Percentiles rank a stretch among this genome's conserved stretches.
phyloP scores from a whole-genome alignment of 2,113 vertebrate genomes.

The Otocyon megalotis region DNA sequence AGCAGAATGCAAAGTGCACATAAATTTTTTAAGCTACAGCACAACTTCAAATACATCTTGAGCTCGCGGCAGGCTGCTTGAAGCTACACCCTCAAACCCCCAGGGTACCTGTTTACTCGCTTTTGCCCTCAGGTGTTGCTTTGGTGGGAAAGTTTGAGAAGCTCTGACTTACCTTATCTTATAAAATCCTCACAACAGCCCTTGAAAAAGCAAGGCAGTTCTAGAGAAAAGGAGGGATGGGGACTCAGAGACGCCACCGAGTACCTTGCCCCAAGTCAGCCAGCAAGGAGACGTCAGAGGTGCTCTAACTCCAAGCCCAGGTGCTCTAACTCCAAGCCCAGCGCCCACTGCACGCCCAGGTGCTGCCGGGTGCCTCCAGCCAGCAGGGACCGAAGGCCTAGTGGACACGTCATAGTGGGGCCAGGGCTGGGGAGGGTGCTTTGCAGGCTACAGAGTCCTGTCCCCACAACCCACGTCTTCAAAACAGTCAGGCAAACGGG shows the following conservation, averaged over 20 bases:
- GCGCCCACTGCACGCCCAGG: neutral
- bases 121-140: conserved; percentile 20
- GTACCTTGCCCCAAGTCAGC: neutral
- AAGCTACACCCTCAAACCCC: conserved; percentile 11
- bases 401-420: neutral
- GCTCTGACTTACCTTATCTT: conserved; percentile 45
- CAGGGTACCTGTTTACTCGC: conserved; percentile 42
- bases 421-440: neutral
- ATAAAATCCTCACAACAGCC: conserved; percentile 5
- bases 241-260: neutral
- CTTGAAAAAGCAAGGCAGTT: neutral
- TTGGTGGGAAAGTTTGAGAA: conserved; percentile 58
- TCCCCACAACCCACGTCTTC: neutral
- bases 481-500: neutral
- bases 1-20: conserved; percentile 68
- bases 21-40: conserved; percentile 71
- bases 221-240: neutral
- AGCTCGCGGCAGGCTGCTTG: neutral
- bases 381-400: neutral
- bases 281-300: neutral
- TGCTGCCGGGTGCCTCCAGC: neutral
- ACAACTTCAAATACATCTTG: conserved; percentile 65
- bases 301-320: neutral
- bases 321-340: neutral
- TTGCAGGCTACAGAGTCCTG: neutral